These are phyloP conservation scores for Cheilosia grossa DNA, from an alignment of 2,888 invertebrate genomes.

Conservation along the genomic window DNA sequence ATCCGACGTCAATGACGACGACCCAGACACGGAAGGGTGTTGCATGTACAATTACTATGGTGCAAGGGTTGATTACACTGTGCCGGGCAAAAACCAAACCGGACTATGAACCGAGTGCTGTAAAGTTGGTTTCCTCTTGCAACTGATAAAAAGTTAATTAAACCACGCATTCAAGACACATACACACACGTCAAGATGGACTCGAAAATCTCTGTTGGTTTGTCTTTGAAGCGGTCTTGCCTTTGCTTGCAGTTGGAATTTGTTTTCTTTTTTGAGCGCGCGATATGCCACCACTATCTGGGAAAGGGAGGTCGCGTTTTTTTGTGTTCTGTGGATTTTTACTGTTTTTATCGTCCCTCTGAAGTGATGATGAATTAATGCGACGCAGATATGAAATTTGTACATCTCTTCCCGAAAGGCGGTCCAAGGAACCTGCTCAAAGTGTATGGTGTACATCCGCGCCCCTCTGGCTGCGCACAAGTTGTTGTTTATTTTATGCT, in stretches of 20 bases:
- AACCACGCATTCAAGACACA: slow-evolving; percentile 61
- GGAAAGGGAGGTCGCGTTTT: slow-evolving; percentile 44
- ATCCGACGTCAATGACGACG: slow-evolving; percentile 39
- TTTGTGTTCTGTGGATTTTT: slow-evolving; percentile 48
- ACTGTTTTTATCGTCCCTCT: slow-evolving; percentile 51
- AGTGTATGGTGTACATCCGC: slow-evolving; percentile 23
- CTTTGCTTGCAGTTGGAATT: neutral
- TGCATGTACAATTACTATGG: slow-evolving; percentile 33
- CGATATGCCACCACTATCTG: slow-evolving; percentile 43
- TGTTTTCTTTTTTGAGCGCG: slow-evolving; percentile 19
- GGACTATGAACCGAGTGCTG: slow-evolving; percentile 49
- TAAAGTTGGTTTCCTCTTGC: slow-evolving; percentile 69
- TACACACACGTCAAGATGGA: slow-evolving; percentile 38
- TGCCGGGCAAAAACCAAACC: slow-evolving; percentile 26
- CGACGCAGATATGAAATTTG: slow-evolving; percentile 73
- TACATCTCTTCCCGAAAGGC: slow-evolving; percentile 55
- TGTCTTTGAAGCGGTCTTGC: slow-evolving; percentile 60
- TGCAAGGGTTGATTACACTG: slow-evolving; percentile 62
- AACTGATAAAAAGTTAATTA: slow-evolving; percentile 75
- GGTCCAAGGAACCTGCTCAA: slow-evolving; percentile 66
- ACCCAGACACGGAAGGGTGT: slow-evolving; percentile 58
- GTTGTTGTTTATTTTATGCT: slow-evolving; percentile 32
- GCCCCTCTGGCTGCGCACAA: slow-evolving; percentile 1
- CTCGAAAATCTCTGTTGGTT: slow-evolving; percentile 63
- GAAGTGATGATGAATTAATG: slow-evolving; percentile 75